A percentile compares a stretch with the other conserved stretches of the same genome.
These are phyloP conservation scores for Ataeniobius toweri DNA, from an alignment of 2,797 vertebrate species.

Conservation along the genomic window DNA sequence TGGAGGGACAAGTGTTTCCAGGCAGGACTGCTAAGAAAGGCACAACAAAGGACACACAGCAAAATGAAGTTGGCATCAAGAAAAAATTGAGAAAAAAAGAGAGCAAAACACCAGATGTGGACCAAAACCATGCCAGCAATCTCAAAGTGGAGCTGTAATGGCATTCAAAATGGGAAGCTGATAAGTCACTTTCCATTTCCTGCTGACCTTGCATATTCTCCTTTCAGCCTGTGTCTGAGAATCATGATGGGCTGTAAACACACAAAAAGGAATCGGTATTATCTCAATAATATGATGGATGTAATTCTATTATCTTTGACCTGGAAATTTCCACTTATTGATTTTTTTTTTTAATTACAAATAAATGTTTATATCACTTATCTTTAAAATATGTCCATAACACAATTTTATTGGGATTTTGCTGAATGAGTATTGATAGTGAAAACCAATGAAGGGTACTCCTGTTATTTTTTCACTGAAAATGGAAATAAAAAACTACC, in stretches of 20 bases:
- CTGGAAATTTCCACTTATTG: background rate
- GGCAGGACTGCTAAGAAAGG: slow-evolving; percentile 84
- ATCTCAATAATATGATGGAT: background rate
- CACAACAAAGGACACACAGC: slow-evolving; percentile 61
- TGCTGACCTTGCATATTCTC: slow-evolving; percentile 1
- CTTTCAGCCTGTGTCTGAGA: background rate
- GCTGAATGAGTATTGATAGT: background rate
- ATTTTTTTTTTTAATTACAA: background rate
- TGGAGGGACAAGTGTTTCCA: slow-evolving; percentile 94
- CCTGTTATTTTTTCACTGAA: slow-evolving; percentile 22
- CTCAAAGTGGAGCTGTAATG: slow-evolving; percentile 86
- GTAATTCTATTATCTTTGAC: background rate
- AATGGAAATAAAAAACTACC: slow-evolving; percentile 37
- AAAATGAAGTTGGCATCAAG: slow-evolving; percentile 78
- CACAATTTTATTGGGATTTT: background rate
- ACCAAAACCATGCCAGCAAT: slow-evolving; percentile 59
- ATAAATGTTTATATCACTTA: background rate
- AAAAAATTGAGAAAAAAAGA: slow-evolving; percentile 83
- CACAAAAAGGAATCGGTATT: background rate
- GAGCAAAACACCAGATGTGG: slow-evolving; percentile 71
- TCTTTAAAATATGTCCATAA: background rate
- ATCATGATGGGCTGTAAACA: background rate
- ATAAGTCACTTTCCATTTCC: background rate
- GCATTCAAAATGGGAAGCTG: background rate
- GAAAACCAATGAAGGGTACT: background rate